These are phyloP conservation scores for Epicampocera succincta DNA, from an alignment of 2,888 invertebrate genomes.

Conservation along the genomic window DNA sequence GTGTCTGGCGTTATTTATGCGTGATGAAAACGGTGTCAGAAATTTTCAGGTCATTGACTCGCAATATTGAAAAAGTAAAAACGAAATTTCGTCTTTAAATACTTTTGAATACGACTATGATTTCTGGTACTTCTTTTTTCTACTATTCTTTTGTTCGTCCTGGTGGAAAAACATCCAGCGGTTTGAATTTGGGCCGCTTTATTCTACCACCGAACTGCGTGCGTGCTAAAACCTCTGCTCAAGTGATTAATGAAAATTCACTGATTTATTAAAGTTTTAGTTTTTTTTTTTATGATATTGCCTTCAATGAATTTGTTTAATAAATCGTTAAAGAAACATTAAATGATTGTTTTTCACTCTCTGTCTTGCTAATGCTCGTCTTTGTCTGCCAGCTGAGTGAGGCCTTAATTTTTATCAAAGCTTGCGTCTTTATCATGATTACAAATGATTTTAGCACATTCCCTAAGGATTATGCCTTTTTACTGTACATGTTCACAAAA, in stretches of 20 bases:
- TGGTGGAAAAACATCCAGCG: neutral
- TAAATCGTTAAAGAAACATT: constrained; percentile 46
- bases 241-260: constrained; percentile 65
- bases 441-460: constrained; percentile 50
- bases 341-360: constrained; percentile 17
- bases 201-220: constrained; percentile 28
- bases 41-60: constrained; percentile 56
- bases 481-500: neutral
- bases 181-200: neutral
- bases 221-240: constrained; percentile 48
- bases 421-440: constrained; percentile 17
- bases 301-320: constrained; percentile 24
- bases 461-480: constrained; percentile 44
- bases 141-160: neutral
- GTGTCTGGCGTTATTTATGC: constrained; percentile 30
- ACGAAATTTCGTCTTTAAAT: neutral
- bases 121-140: neutral
- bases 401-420: neutral
- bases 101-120: neutral
- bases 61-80: neutral
- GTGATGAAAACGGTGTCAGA: neutral
- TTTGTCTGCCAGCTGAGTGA: constrained; percentile 57
- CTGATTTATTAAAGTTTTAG: constrained; percentile 20
- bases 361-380: neutral
- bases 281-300: constrained; percentile 8